Base-by-base conservation (phyloP, 2,797 vertebrate species). In the Platalea minor region DNA sequence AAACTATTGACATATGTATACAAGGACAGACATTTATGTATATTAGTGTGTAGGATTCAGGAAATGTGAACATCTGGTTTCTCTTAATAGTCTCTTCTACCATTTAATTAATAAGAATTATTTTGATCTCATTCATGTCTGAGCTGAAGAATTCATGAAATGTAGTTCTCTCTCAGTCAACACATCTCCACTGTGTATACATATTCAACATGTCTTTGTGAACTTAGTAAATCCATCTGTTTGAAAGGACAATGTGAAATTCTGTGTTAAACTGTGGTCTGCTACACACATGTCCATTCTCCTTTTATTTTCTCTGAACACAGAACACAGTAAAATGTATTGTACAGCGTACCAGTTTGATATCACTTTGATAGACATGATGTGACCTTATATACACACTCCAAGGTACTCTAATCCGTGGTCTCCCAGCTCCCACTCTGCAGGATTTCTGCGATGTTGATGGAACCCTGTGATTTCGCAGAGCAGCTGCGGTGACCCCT, bases 381-480 rank as follows among this genome's bases (percentile, higher is more conserved):
- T 95, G 97, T 98, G 98, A 98, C 98, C 98, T 98, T 97, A 97
- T 96, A 96, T 89, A 96, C 94, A 97, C 97, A 96, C 97, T 97
- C 96, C 96, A 96, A 9, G 96, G 97, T 97, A 97, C 97, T 97
- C 96, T 97, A 97, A 98, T 97, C 97, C 92, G 7, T 96, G 97
- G 96, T 98, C 96, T 98, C 97, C 98, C 97, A 97, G 97, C 97
- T 98, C 97, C 97, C 96, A 97, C 98, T 98, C 98, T 92, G 97
- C 98, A 97, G 98, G 98, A 98, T 97, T 98, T 97, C 98, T 98
- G 97, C 96, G 93, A 97, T 98, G 98, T 98, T 98, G 98, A 98
- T 98, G 98, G 98, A 98, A 98, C 97, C 98, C 97, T 92, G 93
- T 97, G 97, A 97, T 98, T 98, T 97, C 72, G 75, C 97, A 98